Evolutionary conservation across 2,113 vertebrate genomes (phyloP), one percentile per base, ranked within the genome.

Genomic region (Trogon surrucura): DNA sequence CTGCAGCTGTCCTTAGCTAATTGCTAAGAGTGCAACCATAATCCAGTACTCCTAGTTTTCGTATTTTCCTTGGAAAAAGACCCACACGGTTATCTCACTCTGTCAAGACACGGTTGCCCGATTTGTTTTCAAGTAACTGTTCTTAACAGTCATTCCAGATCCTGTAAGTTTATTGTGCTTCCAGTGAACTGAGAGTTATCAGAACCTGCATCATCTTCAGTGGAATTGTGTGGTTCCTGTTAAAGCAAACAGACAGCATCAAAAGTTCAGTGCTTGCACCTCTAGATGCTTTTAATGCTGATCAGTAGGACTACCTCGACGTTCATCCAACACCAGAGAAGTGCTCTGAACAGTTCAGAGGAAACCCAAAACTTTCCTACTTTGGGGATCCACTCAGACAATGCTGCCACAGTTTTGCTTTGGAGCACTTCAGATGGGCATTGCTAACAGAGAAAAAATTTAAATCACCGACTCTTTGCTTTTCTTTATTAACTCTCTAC

Each of bases 91-190:
- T 65, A 58, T 70, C 66, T 93, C 82, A 71, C 26, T 91, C 88
- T 71, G 64, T 66, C 57, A 61, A 91, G 72, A 81, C 58, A 18
- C 3, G 89, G 90, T 58, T 91, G 94, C 82, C 70, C 64, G 34
- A 54, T 29, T 87, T 72, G n/a, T 74, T 80, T 90, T 81, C 84
- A 62, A 72, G 75, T 93, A 85, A 78, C 57, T 72, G 50, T 50
- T 91, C 50, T 34, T 36, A 91, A 84, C 0, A 25, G 5, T 99
- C 98, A 99, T 97, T 99, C 99, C 95, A 99, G 96, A 96, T 99
- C 99, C 98, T 98, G 98, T 16, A 99, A 97, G 92, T 99, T 99
- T 97, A 99, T 99, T 94, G 99, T 99, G 97, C 99, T 99, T 97
- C 99, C 98, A 74, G 98, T 98, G 96, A 99, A 99, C 97, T 99